Percentiles rank a stretch among this genome's conserved stretches.
Evolutionary conservation across 2,113 vertebrate species (phyloP).

Genomic region (Sisor rabdophorus): DNA sequence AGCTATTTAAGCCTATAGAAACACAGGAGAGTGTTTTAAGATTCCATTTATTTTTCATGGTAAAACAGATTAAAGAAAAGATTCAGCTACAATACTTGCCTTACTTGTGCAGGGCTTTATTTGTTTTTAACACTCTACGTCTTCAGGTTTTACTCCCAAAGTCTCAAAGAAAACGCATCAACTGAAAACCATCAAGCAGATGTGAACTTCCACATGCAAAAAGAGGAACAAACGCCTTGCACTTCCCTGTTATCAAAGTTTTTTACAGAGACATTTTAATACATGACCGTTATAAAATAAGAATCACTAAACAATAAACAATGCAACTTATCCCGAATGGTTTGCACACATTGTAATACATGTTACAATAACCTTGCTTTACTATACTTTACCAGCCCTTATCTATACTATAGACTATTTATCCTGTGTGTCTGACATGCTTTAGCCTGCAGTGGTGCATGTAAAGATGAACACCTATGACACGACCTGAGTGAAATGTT

Average conservation of each 20-base stretch:
- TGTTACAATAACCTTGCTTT: no score
- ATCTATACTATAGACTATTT: background rate
- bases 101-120: background rate
- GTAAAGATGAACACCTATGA: background rate
- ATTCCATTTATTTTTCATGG: no score
- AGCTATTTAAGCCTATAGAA: no score
- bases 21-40: no score
- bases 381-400: background rate
- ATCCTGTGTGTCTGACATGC: background rate
- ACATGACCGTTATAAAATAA: background rate
- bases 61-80: no score
- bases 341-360: no score
- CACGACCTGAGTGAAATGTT: background rate
- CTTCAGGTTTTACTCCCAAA: background rate
- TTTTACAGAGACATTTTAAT: background rate
- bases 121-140: background rate
- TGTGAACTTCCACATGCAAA: background rate
- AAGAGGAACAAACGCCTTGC: constrained; percentile 11
- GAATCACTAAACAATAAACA: background rate
- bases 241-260: background rate
- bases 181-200: background rate
- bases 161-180: background rate
- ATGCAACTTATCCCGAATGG: background rate
- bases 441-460: background rate
- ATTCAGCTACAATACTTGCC: background rate